phyloP scores from a whole-genome alignment of 2,113 vertebrate species.

The Halcyon senegalensis region DNA sequence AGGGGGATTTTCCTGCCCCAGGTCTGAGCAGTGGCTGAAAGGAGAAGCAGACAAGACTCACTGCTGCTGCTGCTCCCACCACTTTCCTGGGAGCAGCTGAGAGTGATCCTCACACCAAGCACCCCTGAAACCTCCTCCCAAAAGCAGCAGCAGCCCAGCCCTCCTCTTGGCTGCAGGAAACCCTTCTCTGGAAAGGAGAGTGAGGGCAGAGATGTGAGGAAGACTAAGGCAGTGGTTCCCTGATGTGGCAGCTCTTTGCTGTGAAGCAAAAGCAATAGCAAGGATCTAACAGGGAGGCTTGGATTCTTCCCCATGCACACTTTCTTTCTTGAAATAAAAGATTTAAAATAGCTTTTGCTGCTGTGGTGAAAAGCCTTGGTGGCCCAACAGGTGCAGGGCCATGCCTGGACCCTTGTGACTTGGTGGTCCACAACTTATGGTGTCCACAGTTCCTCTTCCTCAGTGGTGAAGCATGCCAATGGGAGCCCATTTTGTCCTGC shows the following conservation, averaged over 20 bases:
- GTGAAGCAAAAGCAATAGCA: background rate
- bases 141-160: background rate
- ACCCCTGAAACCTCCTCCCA: background rate
- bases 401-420: background rate
- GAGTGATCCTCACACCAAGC: background rate
- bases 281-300: background rate
- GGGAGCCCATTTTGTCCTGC: background rate
- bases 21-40: background rate
- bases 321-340: background rate
- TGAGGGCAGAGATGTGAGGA: background rate
- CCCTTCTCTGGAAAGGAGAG: background rate
- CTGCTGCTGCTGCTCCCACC: background rate
- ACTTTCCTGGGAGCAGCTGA: background rate
- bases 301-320: background rate
- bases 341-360: background rate
- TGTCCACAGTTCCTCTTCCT: background rate
- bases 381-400: background rate
- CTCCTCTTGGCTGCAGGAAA: background rate
- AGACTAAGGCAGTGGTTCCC: background rate
- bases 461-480: background rate
- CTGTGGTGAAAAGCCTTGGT: background rate
- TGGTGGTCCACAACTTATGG: accelerated
- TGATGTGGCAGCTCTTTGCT: background rate
- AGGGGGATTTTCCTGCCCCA: background rate
- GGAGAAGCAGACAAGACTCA: background rate